A percentile compares a stretch with the other conserved stretches of the same genome.
Conservation (phyloP, 2,888 invertebrate species). For the Sepioteuthis lessoniana region DNA sequence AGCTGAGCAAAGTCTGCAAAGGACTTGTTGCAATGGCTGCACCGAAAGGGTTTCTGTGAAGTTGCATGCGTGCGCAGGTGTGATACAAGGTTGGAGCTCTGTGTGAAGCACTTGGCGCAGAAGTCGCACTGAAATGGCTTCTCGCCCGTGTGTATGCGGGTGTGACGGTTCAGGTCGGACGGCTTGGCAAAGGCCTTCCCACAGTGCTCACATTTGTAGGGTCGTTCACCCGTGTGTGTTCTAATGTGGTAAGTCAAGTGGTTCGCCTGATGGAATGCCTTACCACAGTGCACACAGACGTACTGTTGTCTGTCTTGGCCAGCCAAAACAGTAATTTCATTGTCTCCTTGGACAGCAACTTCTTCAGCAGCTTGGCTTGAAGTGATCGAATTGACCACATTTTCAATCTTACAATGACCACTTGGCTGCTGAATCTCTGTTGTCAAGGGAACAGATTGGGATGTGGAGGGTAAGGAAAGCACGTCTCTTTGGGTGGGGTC, state of each 20-base stretch:
- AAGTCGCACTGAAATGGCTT: slow-evolving; percentile 44
- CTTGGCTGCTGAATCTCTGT: slow-evolving; percentile 33
- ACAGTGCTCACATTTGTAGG: slow-evolving; percentile 40
- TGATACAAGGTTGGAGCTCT: slow-evolving; percentile 43
- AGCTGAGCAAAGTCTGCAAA: slow-evolving; percentile 40
- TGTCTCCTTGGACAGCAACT: neutral
- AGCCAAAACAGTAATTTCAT: neutral
- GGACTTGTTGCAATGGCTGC: slow-evolving; percentile 38
- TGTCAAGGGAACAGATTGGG: neutral
- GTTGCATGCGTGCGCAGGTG: slow-evolving; percentile 40
- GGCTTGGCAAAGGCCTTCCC: slow-evolving; percentile 46
- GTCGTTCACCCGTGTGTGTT: slow-evolving; percentile 45
- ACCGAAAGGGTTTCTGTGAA: neutral
- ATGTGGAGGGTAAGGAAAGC: neutral
- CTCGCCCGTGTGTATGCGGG: slow-evolving; percentile 46
- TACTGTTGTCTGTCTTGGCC: slow-evolving; percentile 39
- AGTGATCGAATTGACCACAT: neutral
- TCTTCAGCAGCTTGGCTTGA: neutral
- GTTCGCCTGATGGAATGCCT: slow-evolving; percentile 41
- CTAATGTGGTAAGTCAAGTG: slow-evolving; percentile 44
- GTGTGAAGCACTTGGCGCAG: slow-evolving; percentile 46
- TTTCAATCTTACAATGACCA: slow-evolving; percentile 3
- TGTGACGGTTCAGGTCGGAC: slow-evolving; percentile 47
- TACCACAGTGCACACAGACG: neutral
- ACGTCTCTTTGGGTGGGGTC: neutral